Conservation (phyloP, 2,888 invertebrate genomes). For the Aphidius colemani region DNA sequence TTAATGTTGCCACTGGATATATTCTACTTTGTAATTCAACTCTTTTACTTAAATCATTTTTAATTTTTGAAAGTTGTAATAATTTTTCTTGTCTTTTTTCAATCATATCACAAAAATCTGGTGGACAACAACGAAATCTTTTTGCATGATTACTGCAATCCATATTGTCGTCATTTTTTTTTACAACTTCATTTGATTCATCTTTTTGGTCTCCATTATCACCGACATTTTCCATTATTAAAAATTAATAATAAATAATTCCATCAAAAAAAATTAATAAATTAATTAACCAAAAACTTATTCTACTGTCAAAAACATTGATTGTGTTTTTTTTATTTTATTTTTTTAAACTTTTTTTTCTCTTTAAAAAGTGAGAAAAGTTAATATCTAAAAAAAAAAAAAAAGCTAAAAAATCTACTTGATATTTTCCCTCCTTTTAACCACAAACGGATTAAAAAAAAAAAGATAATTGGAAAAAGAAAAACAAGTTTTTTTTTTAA, state of each 20-base stretch:
- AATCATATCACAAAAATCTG: conserved; percentile 56
- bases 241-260: no score
- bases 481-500: not conserved
- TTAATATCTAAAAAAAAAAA: no score
- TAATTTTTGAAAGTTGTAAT: conserved; percentile 62
- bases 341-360: no score
- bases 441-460: not conserved
- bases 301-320: no score
- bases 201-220: no score
- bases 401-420: no score
- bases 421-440: no score
- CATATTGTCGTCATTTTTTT: not conserved
- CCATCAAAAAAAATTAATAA: no score
- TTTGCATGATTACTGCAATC: not conserved
- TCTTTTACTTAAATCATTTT: conserved; percentile 63
- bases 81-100: conserved; percentile 65
- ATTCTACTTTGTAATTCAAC: conserved; percentile 67
- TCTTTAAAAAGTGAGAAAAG: no score
- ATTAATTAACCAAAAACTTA: no score
- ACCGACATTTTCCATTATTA: no score
- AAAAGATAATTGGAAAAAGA: not conserved
- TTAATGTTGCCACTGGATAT: conserved; percentile 66
- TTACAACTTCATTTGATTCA: not conserved
- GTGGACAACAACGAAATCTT: conserved; percentile 21
- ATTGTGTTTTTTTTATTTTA: no score